Conservation (phyloP, 2,797 vertebrate species). For the Siniperca obscura region DNA sequence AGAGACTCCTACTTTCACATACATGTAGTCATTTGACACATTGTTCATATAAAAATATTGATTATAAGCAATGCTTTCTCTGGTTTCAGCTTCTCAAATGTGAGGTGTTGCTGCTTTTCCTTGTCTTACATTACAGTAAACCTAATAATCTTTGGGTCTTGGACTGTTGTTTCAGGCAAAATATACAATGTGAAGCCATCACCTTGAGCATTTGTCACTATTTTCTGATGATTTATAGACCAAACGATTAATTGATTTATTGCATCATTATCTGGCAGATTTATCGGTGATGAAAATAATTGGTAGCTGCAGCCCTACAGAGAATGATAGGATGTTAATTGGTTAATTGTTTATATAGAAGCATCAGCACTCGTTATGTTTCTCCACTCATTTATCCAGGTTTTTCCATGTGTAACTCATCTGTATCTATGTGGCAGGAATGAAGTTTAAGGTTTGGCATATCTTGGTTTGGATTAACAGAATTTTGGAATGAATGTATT, state of each 20-base stretch:
- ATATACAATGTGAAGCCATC: background rate
- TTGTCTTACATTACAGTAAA: too few species aligned
- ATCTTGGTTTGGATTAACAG: conserved; percentile 3
- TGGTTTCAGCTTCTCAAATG: background rate
- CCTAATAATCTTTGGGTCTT: too few species aligned
- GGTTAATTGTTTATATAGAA: background rate
- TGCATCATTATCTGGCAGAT: background rate
- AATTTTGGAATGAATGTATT: conserved; percentile 4
- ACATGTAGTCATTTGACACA: too few species aligned
- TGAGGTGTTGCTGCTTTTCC: background rate
- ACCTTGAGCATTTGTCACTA: background rate
- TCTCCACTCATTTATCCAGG: background rate
- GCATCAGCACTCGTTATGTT: background rate
- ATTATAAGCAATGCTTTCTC: background rate
- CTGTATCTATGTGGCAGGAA: conserved; percentile 9
- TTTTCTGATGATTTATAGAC: too few species aligned
- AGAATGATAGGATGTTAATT: background rate
- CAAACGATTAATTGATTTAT: too few species aligned
- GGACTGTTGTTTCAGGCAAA: too few species aligned
- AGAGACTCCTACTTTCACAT: too few species aligned
- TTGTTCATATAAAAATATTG: too few species aligned
- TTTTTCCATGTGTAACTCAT: background rate
- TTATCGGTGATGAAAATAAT: background rate
- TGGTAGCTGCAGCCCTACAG: background rate
- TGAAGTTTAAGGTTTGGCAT: conserved; percentile 10